phyloP scores from a whole-genome alignment of 2,888 invertebrate species.

The Blastobasis lacticolella region DNA sequence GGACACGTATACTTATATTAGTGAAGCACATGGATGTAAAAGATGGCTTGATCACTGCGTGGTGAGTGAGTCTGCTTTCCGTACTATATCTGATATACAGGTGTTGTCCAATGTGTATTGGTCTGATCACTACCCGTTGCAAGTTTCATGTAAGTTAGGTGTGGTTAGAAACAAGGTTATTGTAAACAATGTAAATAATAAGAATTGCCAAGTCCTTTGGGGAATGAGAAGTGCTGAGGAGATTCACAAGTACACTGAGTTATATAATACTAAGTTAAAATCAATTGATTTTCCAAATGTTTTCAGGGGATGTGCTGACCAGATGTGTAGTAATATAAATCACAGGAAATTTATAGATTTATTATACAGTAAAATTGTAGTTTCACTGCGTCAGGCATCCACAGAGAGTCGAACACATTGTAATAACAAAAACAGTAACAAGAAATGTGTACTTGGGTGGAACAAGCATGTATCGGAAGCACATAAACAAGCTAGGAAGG shows the following conservation, averaged over 20 bases:
- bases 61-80: constrained; percentile 9
- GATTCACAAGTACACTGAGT: not conserved
- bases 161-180: not conserved
- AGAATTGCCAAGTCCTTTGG: not conserved
- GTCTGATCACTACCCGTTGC: constrained; percentile 10
- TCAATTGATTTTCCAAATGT: not conserved
- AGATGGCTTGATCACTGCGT: constrained; percentile 14
- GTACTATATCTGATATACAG: constrained; percentile 3
- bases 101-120: constrained; percentile 8
- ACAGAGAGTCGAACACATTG: no score
- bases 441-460: no score
- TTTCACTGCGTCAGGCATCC: no score
- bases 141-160: not conserved
- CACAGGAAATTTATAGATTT: no score
- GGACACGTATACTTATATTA: constrained; percentile 8
- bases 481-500: no score
- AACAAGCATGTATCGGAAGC: no score
- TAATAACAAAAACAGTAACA: no score
- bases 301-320: no score
- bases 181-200: not conserved
- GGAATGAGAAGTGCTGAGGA: not conserved
- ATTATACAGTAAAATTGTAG: no score
- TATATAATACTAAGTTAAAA: not conserved
- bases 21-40: constrained; percentile 7
- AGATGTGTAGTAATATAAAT: no score